Percentiles rank a stretch among this genome's conserved stretches.
Evolutionary conservation across 2,113 vertebrate species (phyloP).

Genomic region (Oostethus manadensis): DNA sequence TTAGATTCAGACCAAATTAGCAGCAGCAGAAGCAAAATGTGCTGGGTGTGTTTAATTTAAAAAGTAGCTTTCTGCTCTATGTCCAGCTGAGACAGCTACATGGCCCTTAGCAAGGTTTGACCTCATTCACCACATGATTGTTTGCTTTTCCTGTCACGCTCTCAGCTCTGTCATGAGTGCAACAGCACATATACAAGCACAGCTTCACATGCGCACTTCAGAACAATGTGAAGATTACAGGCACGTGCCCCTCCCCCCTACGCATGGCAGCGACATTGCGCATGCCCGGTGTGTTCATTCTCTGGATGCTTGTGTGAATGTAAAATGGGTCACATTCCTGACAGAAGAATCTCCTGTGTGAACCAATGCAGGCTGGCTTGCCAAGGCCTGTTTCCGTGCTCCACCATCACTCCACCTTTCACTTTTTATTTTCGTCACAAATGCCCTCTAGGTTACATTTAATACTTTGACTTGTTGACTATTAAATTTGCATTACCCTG

Average conservation of each 20-base stretch:
- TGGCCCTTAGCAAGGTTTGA: conserved; percentile 34
- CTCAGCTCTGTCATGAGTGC: conserved; percentile 36
- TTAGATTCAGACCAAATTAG: background rate
- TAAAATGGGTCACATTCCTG: conserved; percentile 74
- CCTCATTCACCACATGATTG: conserved; percentile 41
- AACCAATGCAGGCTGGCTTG: conserved; percentile 53
- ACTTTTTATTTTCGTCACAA: conserved; percentile 3
- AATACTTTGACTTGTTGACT: background rate
- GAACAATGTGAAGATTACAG: conserved; percentile 62
- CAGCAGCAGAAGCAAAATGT: background rate
- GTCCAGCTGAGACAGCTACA: conserved; percentile 19
- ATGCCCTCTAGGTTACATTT: conserved; percentile 10
- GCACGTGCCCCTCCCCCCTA: conserved; percentile 50
- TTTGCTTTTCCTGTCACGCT: conserved; percentile 45
- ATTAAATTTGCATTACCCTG: background rate
- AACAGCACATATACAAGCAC: conserved; percentile 17
- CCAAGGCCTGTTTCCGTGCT: conserved; percentile 57
- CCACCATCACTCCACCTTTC: conserved; percentile 21
- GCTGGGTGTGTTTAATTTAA: background rate
- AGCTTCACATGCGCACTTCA: conserved; percentile 44
- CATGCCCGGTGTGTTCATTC: conserved; percentile 55
- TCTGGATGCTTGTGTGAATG: conserved; percentile 57
- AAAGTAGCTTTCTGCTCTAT: conserved; percentile 1
- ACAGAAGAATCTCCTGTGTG: conserved; percentile 64
- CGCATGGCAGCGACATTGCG: conserved; percentile 22